These are phyloP conservation scores for Drosophila greeni DNA, from an alignment of 2,888 invertebrate genomes.

Conservation along the genomic window DNA sequence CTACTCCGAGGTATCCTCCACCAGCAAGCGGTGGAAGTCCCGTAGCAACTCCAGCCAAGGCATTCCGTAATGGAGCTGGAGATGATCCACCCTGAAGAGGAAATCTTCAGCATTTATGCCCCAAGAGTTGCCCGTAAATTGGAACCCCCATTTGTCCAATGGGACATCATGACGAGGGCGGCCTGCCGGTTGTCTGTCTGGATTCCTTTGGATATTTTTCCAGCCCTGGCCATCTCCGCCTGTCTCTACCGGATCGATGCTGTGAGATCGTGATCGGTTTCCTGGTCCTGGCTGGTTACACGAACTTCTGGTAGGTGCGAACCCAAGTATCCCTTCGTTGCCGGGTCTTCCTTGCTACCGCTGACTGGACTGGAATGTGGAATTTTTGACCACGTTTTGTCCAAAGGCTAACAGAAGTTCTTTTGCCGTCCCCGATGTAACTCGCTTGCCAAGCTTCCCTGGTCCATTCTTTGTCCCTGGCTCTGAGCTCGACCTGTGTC, in stretches of 20 bases:
- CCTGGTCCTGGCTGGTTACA: too few relatives aligned
- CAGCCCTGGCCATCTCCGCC: neutral
- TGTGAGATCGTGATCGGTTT: neutral
- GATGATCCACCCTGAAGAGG: too few relatives aligned
- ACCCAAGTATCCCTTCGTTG: neutral
- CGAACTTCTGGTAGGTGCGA: neutral
- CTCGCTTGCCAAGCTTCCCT: too few relatives aligned
- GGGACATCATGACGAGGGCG: too few relatives aligned
- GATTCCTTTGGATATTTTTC: neutral
- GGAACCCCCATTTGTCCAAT: constrained; percentile 1
- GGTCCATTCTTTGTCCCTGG: neutral
- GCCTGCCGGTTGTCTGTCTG: neutral
- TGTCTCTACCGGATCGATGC: neutral
- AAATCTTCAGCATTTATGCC: neutral
- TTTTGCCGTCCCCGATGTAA: neutral
- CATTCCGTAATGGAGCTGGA: too few relatives aligned
- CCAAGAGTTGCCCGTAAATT: neutral
- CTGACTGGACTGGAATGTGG: neutral
- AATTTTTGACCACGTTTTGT: neutral
- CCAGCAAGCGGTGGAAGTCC: too few relatives aligned
- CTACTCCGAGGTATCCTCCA: neutral
- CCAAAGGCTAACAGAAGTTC: neutral
- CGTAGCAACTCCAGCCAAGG: too few relatives aligned
- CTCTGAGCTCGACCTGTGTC: neutral
- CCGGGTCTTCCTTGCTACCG: neutral